These are phyloP conservation scores for Sapayoa aenigma DNA, from an alignment of 2,113 vertebrate genomes.

Conservation along the genomic window DNA sequence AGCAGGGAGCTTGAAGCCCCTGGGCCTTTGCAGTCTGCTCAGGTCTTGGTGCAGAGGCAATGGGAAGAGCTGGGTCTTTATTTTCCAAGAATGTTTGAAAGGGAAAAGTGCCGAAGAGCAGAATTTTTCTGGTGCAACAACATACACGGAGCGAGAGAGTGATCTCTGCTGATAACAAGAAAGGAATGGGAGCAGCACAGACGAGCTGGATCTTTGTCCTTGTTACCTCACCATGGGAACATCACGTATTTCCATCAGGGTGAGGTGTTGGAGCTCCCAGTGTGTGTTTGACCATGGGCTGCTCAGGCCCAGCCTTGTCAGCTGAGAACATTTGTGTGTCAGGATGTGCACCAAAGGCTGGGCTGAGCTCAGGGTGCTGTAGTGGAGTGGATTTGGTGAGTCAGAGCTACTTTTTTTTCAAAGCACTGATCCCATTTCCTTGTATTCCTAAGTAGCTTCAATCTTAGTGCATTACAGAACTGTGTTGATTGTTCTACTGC, in stretches of 20 bases:
- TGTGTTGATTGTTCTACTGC: conserved; percentile 14
- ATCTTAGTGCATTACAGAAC: background rate
- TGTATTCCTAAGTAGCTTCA: conserved; percentile 13
- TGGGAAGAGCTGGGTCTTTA: background rate
- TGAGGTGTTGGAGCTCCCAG: background rate
- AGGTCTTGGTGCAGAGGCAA: background rate
- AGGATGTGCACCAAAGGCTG: background rate
- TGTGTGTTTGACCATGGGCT: accelerated
- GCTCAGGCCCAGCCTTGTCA: background rate
- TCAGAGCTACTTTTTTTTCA: background rate
- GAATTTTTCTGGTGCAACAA: background rate
- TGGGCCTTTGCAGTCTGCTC: conserved; percentile 12
- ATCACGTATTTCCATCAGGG: accelerated
- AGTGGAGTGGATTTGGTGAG: background rate
- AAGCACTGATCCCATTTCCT: conserved; percentile 24
- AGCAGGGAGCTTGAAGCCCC: background rate
- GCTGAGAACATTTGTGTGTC: background rate
- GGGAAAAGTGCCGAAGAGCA: background rate
- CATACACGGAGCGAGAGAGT: accelerated
- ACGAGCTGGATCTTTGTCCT: background rate
- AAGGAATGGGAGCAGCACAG: background rate
- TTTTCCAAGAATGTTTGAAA: background rate
- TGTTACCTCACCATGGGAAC: background rate
- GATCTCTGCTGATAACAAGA: background rate
- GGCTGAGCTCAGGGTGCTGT: background rate